Base-by-base conservation (phyloP, 2,888 invertebrate genomes). In the Tachina lurida region DNA sequence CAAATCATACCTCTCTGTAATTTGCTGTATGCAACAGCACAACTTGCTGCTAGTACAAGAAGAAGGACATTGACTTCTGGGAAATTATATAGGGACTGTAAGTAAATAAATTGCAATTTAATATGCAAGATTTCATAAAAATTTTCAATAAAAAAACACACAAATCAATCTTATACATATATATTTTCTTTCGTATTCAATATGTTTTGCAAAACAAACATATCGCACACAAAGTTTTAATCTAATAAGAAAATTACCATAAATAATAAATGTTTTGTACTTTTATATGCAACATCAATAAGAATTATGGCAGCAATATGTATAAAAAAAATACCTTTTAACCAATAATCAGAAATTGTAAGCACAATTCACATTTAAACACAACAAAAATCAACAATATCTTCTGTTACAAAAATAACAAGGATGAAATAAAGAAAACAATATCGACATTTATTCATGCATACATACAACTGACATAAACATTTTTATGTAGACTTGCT, bases 231-330 rank as follows among this genome's bases (percentile, higher is more conserved):
- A 60, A 45, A 8, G 9, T 68, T 31, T 47, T 81, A 54, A 75
- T 81, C 52, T 68, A 81, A 81, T 68, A 75, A 62, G 67, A 68
- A 68, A 70, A 68, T 75, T 45, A 62, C 68, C 54, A 75, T 75
- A 81, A 75, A 81, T 81, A 75, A 81, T 54, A 81, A 81, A 81
- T 81, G 62, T 52, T 63, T 68, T 31, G 4, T 68, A n/a, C 41
- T 31, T 8, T 8, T 54, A 3, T 17, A 3, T 47, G 47, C 17
- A 65, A 67, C 12, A 74, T 22, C 31, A 45, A 60, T 43, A 67
- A 19, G 7, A 54, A 45, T 5, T 58, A 7, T 13, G 41, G 22
- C 19, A 67, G 39, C 13, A 47, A 31, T 1, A 58, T 58, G 8
- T 15, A 60, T 19, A 12, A 62, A 47, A 63, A 54, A n/a, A 9